Evolutionary conservation across 2,888 invertebrate genomes (phyloP).

Genomic region (Dusona sp.): DNA sequence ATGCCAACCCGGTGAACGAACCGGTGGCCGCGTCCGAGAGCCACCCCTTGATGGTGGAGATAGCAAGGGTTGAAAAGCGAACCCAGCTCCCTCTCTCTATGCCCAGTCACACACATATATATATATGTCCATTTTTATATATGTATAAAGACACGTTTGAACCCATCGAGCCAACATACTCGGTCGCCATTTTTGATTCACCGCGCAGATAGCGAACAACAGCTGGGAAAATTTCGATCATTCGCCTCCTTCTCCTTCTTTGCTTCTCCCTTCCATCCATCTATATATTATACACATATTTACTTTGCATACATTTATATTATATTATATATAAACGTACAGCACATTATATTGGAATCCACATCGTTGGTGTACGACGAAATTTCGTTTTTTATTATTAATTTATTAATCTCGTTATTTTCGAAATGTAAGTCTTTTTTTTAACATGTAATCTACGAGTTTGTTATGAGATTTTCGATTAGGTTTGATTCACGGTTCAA

Average conservation of each 20-base stretch:
- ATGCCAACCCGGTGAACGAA: constrained; percentile 66
- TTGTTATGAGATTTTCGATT: background rate
- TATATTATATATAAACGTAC: background rate
- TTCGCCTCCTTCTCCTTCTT: constrained; percentile 61
- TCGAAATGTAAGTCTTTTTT: background rate
- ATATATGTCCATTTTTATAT: constrained; percentile 41
- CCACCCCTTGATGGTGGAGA: constrained; percentile 78
- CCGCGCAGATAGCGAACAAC: constrained; percentile 79
- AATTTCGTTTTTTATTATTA: background rate
- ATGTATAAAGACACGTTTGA: constrained; percentile 38
- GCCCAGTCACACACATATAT: constrained; percentile 50
- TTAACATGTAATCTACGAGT: no score
- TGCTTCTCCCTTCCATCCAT: constrained; percentile 51
- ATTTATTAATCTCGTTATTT: background rate
- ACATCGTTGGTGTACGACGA: background rate
- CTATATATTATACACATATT: constrained; percentile 28
- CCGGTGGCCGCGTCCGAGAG: constrained; percentile 63
- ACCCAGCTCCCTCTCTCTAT: constrained; percentile 67
- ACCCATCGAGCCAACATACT: constrained; percentile 41
- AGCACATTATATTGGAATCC: background rate
- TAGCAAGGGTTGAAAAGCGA: constrained; percentile 83
- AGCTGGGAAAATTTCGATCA: constrained; percentile 83
- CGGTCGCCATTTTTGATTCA: constrained; percentile 82
- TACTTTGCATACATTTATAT: constrained; percentile 31
- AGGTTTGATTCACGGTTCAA: background rate